phyloP scores from a whole-genome alignment of 2,888 invertebrate species.

The Callyntrura guangdongensis region DNA sequence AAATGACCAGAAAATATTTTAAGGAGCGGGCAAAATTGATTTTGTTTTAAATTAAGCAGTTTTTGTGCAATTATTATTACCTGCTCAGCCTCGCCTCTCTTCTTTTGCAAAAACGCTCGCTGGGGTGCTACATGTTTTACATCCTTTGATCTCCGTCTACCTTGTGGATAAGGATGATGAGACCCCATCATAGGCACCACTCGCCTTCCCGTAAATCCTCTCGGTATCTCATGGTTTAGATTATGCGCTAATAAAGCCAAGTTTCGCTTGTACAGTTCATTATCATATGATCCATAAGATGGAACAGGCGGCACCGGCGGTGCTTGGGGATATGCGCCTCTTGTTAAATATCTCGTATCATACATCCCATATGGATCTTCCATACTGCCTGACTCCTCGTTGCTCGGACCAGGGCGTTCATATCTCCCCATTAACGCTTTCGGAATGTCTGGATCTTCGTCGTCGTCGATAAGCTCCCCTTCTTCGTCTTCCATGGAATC shows the following conservation, averaged over 20 bases:
- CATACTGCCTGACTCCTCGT: slow-evolving; percentile 28
- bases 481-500: slow-evolving; percentile 42
- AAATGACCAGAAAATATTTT: neutral
- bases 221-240: slow-evolving; percentile 2
- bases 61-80: no score
- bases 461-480: slow-evolving; percentile 3
- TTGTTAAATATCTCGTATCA: slow-evolving; percentile 26
- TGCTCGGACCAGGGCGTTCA: neutral
- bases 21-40: neutral
- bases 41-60: neutral
- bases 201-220: neutral
- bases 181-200: neutral
- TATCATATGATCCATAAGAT: slow-evolving; percentile 28
- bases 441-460: neutral
- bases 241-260: slow-evolving; percentile 14
- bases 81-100: slow-evolving; percentile 64
- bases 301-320: slow-evolving; percentile 54
- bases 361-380: neutral
- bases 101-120: slow-evolving; percentile 60
- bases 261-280: slow-evolving; percentile 54
- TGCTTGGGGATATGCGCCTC: slow-evolving; percentile 58
- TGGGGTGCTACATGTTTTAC: neutral
- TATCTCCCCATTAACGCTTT: slow-evolving; percentile 30
- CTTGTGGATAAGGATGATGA: neutral
- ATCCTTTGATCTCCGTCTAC: neutral